Conservation (phyloP, 2,113 vertebrate species). For the Pan troglodytes region DNA sequence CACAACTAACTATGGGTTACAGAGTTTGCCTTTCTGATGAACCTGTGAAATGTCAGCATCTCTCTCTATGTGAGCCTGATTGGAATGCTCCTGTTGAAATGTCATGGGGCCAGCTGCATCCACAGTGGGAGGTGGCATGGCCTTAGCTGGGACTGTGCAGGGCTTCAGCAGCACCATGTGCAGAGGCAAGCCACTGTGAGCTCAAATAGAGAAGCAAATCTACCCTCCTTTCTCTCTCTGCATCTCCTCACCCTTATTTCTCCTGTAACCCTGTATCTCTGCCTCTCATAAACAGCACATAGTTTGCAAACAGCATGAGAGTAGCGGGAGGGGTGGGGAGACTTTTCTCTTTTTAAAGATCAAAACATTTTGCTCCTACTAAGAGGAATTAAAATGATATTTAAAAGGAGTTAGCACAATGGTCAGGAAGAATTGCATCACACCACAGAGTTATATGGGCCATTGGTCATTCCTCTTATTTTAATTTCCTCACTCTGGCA, state of each 20-base stretch:
- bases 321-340: fast-evolving
- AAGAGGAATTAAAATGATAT: neutral
- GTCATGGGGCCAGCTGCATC: neutral
- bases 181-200: neutral
- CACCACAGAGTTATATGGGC: neutral
- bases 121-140: neutral
- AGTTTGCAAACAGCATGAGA: neutral
- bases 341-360: neutral
- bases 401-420: neutral
- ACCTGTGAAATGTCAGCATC: constrained; percentile 37
- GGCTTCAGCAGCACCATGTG: no score
- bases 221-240: no score
- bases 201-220: neutral
- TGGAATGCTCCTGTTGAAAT: neutral
- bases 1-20: neutral
- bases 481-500: neutral
- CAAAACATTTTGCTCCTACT: neutral
- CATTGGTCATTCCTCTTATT: neutral
- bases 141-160: neutral
- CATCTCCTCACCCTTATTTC: neutral
- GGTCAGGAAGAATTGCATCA: neutral
- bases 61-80: constrained; percentile 41
- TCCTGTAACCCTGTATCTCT: neutral
- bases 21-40: constrained; percentile 36
- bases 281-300: neutral